Percentiles rank a stretch among this genome's conserved stretches.
These are phyloP conservation scores for Metaphire vulgaris DNA, from an alignment of 1,140 invertebrate genomes.

Conservation along the genomic window DNA sequence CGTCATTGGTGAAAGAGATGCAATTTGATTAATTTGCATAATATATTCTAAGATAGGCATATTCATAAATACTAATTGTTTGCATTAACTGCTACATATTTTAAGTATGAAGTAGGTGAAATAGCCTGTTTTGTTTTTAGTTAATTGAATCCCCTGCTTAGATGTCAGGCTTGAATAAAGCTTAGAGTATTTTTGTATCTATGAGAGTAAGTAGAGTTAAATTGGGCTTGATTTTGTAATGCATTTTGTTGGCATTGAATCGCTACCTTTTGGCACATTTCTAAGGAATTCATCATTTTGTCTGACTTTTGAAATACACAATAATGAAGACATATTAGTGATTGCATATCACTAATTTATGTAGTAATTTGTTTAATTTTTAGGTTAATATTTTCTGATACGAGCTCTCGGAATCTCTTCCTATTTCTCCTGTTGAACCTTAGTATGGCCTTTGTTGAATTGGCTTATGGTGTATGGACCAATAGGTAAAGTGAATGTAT, in stretches of 20 bases:
- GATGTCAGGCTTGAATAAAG: no score
- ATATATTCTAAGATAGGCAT: no score
- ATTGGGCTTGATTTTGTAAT: neutral
- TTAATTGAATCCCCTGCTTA: no score
- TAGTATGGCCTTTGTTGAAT: constrained; percentile 83
- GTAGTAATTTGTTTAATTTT: constrained; percentile 36
- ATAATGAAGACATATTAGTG: neutral
- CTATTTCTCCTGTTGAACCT: constrained; percentile 89
- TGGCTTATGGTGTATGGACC: constrained; percentile 89
- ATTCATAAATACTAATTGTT: no score
- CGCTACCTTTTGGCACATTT: neutral
- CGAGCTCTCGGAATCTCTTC: constrained; percentile 86
- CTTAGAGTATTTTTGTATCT: constrained; percentile 5
- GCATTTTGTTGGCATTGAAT: neutral
- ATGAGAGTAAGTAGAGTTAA: neutral
- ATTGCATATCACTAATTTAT: constrained; percentile 8
- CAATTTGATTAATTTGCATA: no score
- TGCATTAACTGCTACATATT: no score
- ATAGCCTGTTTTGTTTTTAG: no score
- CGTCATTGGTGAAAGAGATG: no score
- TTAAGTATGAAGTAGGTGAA: no score
- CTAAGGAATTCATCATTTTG: neutral
- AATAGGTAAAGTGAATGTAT: constrained; percentile 60
- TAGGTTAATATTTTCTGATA: constrained; percentile 82
- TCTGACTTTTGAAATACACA: neutral